Conservation (phyloP, 1,140 invertebrate species). For the Drosophila triauraria region DNA sequence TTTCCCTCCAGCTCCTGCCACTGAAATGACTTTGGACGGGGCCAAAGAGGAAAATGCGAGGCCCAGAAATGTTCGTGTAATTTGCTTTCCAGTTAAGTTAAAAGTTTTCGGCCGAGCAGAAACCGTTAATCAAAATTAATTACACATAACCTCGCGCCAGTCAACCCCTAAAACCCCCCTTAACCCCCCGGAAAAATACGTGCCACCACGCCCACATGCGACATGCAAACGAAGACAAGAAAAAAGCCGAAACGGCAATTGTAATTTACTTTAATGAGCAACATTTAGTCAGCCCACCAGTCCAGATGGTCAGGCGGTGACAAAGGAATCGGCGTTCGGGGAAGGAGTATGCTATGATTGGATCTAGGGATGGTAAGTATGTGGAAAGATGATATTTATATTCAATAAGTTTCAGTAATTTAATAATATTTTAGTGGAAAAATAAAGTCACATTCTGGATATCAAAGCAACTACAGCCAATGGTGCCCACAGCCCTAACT, state of each 20-base stretch:
- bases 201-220: conserved; percentile 74
- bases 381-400: conserved; percentile 5
- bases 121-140: conserved; percentile 83
- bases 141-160: conserved; percentile 60
- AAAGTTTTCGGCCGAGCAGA: conserved; percentile 64
- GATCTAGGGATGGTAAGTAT: conserved; percentile 8
- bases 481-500: too few relatives aligned
- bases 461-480: too few relatives aligned
- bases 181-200: neutral
- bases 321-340: conserved; percentile 5
- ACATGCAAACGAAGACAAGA: conserved; percentile 74
- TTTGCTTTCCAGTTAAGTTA: conserved; percentile 65
- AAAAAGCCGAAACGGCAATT: conserved; percentile 62
- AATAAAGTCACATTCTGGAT: neutral
- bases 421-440: too few relatives aligned
- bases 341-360: conserved; percentile 4
- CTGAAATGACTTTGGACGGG: conserved; percentile 9
- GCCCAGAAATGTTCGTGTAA: conserved; percentile 52
- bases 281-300: conserved; percentile 67
- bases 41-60: conserved; percentile 24
- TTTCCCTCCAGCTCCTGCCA: conserved; percentile 1
- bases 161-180: conserved; percentile 4
- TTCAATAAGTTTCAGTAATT: neutral
- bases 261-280: conserved; percentile 82
- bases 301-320: conserved; percentile 29